Conservation (phyloP, 2,888 invertebrate genomes). For the Acrobasis consociella region DNA sequence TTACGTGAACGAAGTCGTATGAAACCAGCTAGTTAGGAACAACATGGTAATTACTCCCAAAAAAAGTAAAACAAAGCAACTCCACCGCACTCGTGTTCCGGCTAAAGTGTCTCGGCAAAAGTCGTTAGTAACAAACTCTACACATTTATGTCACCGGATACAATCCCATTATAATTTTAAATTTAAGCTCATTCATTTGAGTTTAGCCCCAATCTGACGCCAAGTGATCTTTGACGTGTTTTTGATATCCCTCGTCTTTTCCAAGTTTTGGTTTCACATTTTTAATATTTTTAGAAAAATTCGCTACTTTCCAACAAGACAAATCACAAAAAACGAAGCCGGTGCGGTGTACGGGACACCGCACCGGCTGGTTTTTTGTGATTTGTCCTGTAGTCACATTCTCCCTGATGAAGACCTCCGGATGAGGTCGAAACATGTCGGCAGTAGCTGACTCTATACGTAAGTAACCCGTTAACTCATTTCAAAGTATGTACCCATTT, state of each 20-base stretch:
- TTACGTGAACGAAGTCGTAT: too few species aligned
- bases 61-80: slow-evolving; percentile 27
- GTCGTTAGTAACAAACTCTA: slow-evolving; percentile 83
- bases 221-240: slow-evolving; percentile 71
- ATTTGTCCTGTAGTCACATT: too few species aligned
- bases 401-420: too few species aligned
- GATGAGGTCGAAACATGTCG: too few species aligned
- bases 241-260: slow-evolving; percentile 55
- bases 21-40: too few species aligned
- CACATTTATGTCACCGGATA: slow-evolving; percentile 84
- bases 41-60: neutral
- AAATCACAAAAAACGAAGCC: too few species aligned
- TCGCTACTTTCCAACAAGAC: too few species aligned
- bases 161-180: slow-evolving; percentile 83
- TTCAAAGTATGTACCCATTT: too few species aligned
- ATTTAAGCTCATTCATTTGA: slow-evolving; percentile 81
- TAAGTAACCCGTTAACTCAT: too few species aligned
- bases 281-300: neutral
- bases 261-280: neutral
- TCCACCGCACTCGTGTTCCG: slow-evolving; percentile 47
- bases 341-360: too few species aligned
- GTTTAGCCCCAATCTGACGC: slow-evolving; percentile 69
- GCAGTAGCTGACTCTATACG: too few species aligned
- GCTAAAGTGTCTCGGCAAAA: slow-evolving; percentile 71
- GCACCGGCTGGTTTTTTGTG: too few species aligned